These are phyloP conservation scores for Drosophila pseudotalamancana DNA, from an alignment of 2,888 invertebrate genomes.

Conservation along the genomic window DNA sequence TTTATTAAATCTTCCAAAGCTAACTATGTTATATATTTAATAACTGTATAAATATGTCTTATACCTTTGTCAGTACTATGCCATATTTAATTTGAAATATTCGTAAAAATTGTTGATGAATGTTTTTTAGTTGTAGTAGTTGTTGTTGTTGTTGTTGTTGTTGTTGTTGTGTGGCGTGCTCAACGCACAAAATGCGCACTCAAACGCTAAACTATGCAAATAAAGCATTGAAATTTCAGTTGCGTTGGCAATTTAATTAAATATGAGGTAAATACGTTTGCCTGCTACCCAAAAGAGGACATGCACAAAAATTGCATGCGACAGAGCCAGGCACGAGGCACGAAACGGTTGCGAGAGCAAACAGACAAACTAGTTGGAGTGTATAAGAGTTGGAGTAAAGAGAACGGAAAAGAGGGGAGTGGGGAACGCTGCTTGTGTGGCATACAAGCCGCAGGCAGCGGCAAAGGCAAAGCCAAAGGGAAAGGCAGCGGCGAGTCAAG, in stretches of 20 bases:
- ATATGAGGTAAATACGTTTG: conserved; percentile 71
- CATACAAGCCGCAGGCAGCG: conserved; percentile 42
- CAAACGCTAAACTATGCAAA: conserved; percentile 61
- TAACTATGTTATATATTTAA: too few relatives aligned
- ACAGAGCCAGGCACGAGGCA: conserved; percentile 22
- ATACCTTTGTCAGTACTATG: too few relatives aligned
- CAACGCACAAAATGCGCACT: conserved; percentile 25
- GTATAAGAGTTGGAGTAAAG: conserved; percentile 12
- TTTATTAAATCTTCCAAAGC: too few relatives aligned
- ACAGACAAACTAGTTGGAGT: conserved; percentile 74
- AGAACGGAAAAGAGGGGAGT: neutral
- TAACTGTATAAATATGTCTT: too few relatives aligned
- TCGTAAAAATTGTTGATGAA: neutral
- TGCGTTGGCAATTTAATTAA: conserved; percentile 74
- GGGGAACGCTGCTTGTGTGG: conserved; percentile 43
- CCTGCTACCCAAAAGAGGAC: conserved; percentile 52
- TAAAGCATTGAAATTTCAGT: conserved; percentile 68
- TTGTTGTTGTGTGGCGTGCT: conserved; percentile 30
- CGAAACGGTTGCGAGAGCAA: conserved; percentile 30
- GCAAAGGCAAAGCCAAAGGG: conserved; percentile 34
- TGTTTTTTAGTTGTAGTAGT: neutral
- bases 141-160: neutral
- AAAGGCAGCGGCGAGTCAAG: conserved; percentile 50
- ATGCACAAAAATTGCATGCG: conserved; percentile 72
- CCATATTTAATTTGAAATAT: neutral